Evolutionary conservation across 2,113 vertebrate genomes (phyloP).

Genomic region (Pseudorhombus dupliciocellatus): DNA sequence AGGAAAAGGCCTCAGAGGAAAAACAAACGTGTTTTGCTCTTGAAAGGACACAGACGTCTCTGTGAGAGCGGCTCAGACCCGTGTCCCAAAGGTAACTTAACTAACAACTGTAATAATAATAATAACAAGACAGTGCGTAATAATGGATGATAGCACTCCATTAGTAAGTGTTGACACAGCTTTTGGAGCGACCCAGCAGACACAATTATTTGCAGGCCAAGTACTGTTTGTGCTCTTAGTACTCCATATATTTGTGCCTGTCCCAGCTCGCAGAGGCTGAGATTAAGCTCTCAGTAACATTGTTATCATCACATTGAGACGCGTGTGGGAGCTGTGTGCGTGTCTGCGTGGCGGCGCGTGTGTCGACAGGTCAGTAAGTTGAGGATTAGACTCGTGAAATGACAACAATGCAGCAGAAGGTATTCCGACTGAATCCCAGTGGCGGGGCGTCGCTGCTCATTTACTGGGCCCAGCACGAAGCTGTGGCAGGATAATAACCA

Average conservation of each 20-base stretch:
- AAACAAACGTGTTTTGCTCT: neutral
- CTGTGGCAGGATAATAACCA: slow-evolving; percentile 36
- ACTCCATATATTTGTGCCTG: slow-evolving; percentile 12
- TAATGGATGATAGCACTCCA: neutral
- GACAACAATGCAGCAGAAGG: slow-evolving; percentile 54
- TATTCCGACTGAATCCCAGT: slow-evolving; percentile 24
- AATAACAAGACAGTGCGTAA: no score
- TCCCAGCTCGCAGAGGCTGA: slow-evolving; percentile 21
- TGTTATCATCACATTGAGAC: slow-evolving; percentile 29
- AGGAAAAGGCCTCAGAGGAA: neutral
- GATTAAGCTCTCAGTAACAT: slow-evolving; percentile 34
- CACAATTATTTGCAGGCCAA: slow-evolving; percentile 3
- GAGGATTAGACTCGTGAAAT: slow-evolving; percentile 50
- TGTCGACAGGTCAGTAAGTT: slow-evolving; percentile 58
- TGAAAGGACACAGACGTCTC: neutral
- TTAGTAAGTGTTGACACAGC: slow-evolving; percentile 23
- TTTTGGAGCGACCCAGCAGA: neutral
- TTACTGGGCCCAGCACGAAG: slow-evolving; percentile 1
- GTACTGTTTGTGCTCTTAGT: slow-evolving; percentile 5
- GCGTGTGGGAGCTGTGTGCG: slow-evolving; percentile 4
- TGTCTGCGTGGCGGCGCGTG: slow-evolving; percentile 13
- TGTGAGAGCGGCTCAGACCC: slow-evolving; percentile 9
- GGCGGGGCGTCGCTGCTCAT: neutral
- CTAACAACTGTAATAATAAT: slow-evolving; percentile 12
- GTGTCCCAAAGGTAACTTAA: slow-evolving; percentile 13